phyloP scores from a whole-genome alignment of 2,113 vertebrate genomes.

The Burhinus oedicnemus region DNA sequence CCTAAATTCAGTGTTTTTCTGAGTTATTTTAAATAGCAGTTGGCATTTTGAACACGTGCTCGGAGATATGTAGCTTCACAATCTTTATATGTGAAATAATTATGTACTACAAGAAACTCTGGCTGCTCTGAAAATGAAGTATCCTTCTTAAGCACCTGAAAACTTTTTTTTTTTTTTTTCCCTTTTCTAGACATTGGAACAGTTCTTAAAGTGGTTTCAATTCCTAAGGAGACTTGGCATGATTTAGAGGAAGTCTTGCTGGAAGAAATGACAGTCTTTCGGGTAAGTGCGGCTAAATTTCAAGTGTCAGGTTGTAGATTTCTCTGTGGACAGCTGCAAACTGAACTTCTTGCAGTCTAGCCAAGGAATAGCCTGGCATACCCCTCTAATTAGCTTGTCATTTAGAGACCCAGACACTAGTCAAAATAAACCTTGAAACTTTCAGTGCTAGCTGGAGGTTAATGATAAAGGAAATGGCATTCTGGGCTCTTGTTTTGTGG shows the following conservation, averaged over 20 bases:
- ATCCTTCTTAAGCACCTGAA: slow-evolving; percentile 7
- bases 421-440: slow-evolving; percentile 76
- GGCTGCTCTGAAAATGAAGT: not conserved
- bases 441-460: slow-evolving; percentile 47
- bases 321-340: slow-evolving; percentile 65
- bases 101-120: not conserved
- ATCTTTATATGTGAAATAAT: not conserved
- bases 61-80: not conserved
- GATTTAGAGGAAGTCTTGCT: slow-evolving; percentile 97
- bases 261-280: slow-evolving; percentile 97
- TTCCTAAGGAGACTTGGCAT: slow-evolving; percentile 97
- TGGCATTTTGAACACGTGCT: not conserved
- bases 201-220: slow-evolving; percentile 94
- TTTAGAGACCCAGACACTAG: slow-evolving; percentile 69
- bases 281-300: slow-evolving; percentile 80
- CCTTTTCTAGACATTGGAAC: slow-evolving; percentile 88
- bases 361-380: slow-evolving; percentile 54
- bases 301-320: slow-evolving; percentile 61
- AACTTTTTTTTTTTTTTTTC: not conserved
- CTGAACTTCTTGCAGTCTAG: slow-evolving; percentile 7
- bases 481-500: slow-evolving; percentile 21
- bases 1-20: not conserved
- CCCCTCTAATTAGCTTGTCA: slow-evolving; percentile 75
- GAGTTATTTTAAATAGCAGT: not conserved
- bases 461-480: slow-evolving; percentile 55